Evolutionary conservation across 2,797 vertebrate species (phyloP), one percentile per base, ranked within the genome.

Genomic region (Pristis pectinata): DNA sequence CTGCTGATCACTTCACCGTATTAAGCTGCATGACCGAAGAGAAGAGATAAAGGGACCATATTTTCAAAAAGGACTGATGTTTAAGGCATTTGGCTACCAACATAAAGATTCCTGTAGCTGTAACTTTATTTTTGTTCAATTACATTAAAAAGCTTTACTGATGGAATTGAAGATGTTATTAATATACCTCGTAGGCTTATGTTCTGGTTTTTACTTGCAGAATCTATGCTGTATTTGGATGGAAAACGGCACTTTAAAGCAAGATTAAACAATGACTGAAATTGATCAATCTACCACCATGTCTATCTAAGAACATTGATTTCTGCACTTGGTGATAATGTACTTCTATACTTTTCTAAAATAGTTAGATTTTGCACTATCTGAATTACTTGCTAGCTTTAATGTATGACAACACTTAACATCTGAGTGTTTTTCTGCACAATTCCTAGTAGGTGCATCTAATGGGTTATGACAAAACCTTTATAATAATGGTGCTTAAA

Each of bases 161-260:
- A 41, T 83, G 44, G 24, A 30, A 3, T 19, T 61, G 30, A 61
- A 15, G n/a, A 64, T 67, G 3, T 53, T 64, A 6, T 24, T 56
- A 70, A 27, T 37, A 30, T 67, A 56, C 41, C 2, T 5, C 11
- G 7, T 27, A n/a, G 7, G 53, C 7, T 72, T 17, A 64, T 53
- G 11, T 30, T 94, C n/a, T 61, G 79, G 56, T 94, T 41, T 96
- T 15, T 67, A 44, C 80, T 96, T 95, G 95, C 97, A 99, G 99
- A 99, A 96, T 99, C 99, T 92, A 99, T 99, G 99, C 95, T 99
- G 95, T 99, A 98, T 96, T 97, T 99, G 96, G 99, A 99, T 61
- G 99, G 99, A 94, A 98, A 98, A 95, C 97, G 99, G 95, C 99
- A 99, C 97, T 99, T 99, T 37, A 96, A 97, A 95, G 96, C 97